Base-by-base conservation (phyloP, 2,888 invertebrate genomes). In the Cerastis leucographa region DNA sequence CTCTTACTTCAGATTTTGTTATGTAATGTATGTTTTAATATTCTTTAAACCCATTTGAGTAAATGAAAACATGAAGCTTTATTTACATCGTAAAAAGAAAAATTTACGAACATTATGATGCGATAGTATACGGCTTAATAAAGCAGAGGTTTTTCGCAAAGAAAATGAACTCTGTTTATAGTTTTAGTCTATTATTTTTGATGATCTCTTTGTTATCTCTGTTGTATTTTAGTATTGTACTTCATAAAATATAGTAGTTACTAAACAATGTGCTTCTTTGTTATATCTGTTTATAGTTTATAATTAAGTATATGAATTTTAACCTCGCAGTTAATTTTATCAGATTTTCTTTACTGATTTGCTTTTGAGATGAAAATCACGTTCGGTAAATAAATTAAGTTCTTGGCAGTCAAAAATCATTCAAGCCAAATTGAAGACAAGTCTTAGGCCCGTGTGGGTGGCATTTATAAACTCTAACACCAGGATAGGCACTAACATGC, bases 1-100 rank as follows among this genome's bases (percentile, higher is more conserved):
- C 29, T 0, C 7, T 9, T 40, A 25, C 56, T 25, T 42, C 40
- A 40, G 12, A 59, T 25, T 40, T n/a, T 35, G 8, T 25, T 9
- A 19, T 42, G 25, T 42, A 49, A 40, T 65, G n/a, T n/a, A 35
- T 35, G 35, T 19, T 35, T 49, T 2, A 0, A 40, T 46, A 12
- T 59, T 46, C 46, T 46, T 25, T 22, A 12, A n/a, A 56, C 11
- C 70, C 70, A 80, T 85, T 80, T 81, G 54, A 77, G 73, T 85
- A 29, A 81, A 81, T 84, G 74, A 85, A 61, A 68, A 79, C 69
- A 40, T 71, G 56, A 46, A 65, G 64, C 71, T 25, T 42, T 25
- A 54, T 25, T 64, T 44, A 61, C 61, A 44, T 66, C 75, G 76
- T 51, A 76, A 81, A n/a, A 76, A 62, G 12, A n/a, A 46, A 51